A percentile compares a stretch with the other conserved stretches of the same genome.
Conservation (phyloP, 2,113 vertebrate genomes). For the Greenwoodochromis staneri region DNA sequence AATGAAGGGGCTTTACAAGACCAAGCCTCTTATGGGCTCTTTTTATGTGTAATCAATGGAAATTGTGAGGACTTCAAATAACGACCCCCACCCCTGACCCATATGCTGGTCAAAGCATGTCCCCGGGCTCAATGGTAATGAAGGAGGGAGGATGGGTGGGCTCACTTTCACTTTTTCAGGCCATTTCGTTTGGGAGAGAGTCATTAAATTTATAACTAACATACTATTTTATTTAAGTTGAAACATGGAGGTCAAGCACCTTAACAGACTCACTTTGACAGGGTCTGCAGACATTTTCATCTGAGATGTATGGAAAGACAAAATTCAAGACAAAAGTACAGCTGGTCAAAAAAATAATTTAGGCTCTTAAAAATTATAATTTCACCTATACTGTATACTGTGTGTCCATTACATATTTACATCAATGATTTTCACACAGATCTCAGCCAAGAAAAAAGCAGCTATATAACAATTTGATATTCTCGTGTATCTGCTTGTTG, state of each 20-base stretch:
- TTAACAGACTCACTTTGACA: constrained; percentile 4
- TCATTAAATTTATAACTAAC: constrained; percentile 32
- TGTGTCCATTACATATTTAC: not conserved
- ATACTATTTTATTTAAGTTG: constrained; percentile 30
- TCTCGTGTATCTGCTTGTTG: not conserved
- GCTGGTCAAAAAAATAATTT: not conserved
- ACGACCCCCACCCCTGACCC: not conserved
- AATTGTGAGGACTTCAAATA: constrained; percentile 46
- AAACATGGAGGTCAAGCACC: constrained; percentile 26
- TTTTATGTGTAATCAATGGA: constrained; percentile 63
- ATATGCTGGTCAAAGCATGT: constrained; percentile 31
- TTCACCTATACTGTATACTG: not conserved
- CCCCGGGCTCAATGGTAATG: constrained; percentile 40
- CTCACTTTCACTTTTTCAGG: constrained; percentile 37
- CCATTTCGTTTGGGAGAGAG: constrained; percentile 26
- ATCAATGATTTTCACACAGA: not conserved
- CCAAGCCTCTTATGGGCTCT: constrained; percentile 10
- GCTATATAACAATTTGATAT: not conserved
- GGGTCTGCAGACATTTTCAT: constrained; percentile 9
- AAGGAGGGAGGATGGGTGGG: not conserved
- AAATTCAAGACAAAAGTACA: not conserved
- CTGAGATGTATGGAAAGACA: constrained; percentile 13
- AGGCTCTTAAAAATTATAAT: rapidly evolving
- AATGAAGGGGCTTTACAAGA: constrained; percentile 18
- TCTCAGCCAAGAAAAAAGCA: not conserved